Evolutionary conservation across 2,113 vertebrate genomes (phyloP).

Genomic region (Paratilapia polleni): DNA sequence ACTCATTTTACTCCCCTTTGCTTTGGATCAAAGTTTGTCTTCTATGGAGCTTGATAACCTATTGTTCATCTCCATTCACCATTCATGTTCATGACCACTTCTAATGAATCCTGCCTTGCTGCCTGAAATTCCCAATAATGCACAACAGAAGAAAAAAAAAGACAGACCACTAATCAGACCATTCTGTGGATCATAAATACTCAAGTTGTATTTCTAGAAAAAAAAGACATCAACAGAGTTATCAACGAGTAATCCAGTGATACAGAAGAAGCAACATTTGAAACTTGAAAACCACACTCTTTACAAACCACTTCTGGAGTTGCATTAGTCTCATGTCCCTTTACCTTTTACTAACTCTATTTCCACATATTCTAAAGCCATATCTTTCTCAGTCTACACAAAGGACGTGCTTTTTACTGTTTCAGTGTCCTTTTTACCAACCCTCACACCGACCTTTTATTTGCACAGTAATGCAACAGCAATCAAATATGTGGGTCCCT

Average conservation of each 20-base stretch:
- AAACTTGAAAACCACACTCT: background rate
- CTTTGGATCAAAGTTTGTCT: background rate
- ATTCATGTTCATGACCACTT: background rate
- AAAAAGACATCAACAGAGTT: too few relatives aligned
- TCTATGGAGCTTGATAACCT: background rate
- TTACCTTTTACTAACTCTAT: background rate
- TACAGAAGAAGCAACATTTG: background rate
- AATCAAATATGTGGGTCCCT: background rate
- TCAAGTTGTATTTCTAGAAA: too few relatives aligned
- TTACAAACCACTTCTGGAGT: fast-evolving
- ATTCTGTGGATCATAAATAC: too few relatives aligned
- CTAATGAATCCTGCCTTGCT: too few relatives aligned
- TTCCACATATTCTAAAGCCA: background rate
- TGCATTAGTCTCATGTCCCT: too few relatives aligned
- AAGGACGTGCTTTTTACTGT: background rate
- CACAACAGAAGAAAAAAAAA: too few relatives aligned
- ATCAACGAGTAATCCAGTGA: background rate
- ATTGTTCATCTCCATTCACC: background rate
- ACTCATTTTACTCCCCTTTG: background rate
- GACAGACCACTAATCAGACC: too few relatives aligned
- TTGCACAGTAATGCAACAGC: background rate
- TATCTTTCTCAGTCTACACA: background rate
- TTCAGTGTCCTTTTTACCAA: background rate
- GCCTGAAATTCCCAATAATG: background rate
- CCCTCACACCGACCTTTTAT: background rate